A percentile compares a stretch with the other conserved stretches of the same genome.
phyloP scores from a whole-genome alignment of 2,113 vertebrate genomes.

The Myocastor coypus region DNA sequence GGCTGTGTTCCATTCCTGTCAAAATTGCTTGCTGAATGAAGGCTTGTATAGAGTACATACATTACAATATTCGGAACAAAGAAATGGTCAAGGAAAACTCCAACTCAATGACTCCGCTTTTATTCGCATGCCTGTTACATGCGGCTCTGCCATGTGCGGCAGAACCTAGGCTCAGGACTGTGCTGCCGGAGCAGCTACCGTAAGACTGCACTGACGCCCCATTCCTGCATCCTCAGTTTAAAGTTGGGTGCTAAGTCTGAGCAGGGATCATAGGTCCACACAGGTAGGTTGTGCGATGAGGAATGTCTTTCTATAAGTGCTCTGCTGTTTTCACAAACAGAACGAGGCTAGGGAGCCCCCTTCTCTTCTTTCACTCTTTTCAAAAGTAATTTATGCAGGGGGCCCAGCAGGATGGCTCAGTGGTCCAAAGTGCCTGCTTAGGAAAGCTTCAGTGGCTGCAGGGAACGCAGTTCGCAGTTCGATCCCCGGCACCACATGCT shows the following conservation, averaged over 20 bases:
- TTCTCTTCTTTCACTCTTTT: neutral
- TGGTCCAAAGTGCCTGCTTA: too few species aligned
- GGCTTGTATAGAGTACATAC: neutral
- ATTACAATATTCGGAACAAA: neutral
- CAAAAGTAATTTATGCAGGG: constrained; percentile 68
- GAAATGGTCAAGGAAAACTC: neutral
- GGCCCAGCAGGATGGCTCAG: too few species aligned
- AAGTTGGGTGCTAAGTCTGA: neutral
- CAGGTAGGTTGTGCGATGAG: neutral
- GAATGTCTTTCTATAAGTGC: neutral
- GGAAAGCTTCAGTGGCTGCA: too few species aligned
- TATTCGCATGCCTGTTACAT: neutral
- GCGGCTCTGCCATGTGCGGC: neutral
- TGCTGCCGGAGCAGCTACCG: neutral
- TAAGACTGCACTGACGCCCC: neutral
- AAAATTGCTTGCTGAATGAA: neutral
- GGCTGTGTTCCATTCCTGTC: neutral
- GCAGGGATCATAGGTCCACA: neutral
- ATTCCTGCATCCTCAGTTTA: neutral
- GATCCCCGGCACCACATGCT: too few species aligned
- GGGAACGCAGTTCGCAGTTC: too few species aligned
- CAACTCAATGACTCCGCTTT: neutral
- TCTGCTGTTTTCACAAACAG: neutral
- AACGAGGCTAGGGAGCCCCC: neutral
- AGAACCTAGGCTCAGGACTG: neutral